phyloP scores from a whole-genome alignment of 2,888 invertebrate species.

The Agrenia bidenticulata region DNA sequence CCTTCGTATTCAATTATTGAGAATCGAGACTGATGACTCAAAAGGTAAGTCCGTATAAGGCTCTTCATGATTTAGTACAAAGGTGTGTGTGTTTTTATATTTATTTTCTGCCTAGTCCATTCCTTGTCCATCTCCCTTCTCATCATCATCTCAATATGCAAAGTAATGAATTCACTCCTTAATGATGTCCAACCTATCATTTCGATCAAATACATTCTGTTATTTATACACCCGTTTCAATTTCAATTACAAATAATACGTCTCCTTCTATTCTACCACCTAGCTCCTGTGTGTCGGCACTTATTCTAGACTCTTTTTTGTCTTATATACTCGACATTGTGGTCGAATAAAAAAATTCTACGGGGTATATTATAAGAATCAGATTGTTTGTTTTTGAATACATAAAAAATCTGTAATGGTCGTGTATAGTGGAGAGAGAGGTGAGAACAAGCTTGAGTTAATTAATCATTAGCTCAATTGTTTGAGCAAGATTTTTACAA shows the following conservation, averaged over 20 bases:
- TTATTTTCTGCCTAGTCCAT: neutral
- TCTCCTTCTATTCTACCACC: neutral
- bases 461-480: constrained; percentile 12
- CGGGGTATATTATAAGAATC: no score
- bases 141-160: neutral
- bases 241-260: neutral
- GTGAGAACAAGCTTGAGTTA: constrained; percentile 12
- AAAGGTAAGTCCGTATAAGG: no score
- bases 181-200: constrained; percentile 15
- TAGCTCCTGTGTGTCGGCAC: no score
- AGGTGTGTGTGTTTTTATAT: neutral
- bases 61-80: neutral
- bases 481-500: no score
- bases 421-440: no score
- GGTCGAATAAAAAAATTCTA: no score
- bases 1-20: constrained; percentile 8
- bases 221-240: constrained; percentile 1
- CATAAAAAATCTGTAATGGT: no score
- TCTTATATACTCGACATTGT: no score
- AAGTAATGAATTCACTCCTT: constrained; percentile 10
- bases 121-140: neutral
- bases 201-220: constrained; percentile 5
- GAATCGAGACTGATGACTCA: neutral
- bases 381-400: no score
- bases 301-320: no score